Evolutionary conservation across 1,140 invertebrate genomes (phyloP).

Genomic region (Sitophilus oryzae): DNA sequence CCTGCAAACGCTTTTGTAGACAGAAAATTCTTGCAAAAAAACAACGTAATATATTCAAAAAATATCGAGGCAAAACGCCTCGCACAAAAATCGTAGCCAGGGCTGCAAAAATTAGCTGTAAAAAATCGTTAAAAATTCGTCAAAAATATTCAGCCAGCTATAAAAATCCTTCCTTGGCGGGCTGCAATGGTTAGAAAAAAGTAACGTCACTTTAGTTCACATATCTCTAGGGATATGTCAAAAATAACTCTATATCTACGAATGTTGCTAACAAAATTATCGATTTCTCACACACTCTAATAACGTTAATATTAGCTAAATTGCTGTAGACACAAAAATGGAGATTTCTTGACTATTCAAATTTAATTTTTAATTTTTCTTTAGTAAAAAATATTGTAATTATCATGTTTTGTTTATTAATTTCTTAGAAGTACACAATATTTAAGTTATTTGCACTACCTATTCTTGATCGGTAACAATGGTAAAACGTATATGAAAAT

Average conservation of each 20-base stretch:
- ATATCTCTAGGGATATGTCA: slow-evolving; percentile 44
- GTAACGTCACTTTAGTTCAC: slow-evolving; percentile 33
- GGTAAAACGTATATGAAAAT: too few relatives aligned
- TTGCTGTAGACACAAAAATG: too few relatives aligned
- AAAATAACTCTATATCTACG: slow-evolving; percentile 27
- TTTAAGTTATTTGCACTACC: too few relatives aligned
- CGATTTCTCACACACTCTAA: slow-evolving; percentile 6
- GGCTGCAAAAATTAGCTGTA: slow-evolving; percentile 38
- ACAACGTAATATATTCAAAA: slow-evolving; percentile 25
- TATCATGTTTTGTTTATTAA: too few relatives aligned
- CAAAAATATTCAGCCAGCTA: slow-evolving; percentile 40
- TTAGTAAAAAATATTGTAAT: too few relatives aligned
- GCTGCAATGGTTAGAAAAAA: slow-evolving; percentile 44
- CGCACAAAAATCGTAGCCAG: slow-evolving; percentile 23
- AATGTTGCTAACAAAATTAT: slow-evolving; percentile 8
- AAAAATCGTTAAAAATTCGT: slow-evolving; percentile 30
- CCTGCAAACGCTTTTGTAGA: slow-evolving; percentile 48
- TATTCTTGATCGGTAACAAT: too few relatives aligned
- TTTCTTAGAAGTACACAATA: too few relatives aligned
- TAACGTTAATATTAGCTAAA: too few relatives aligned
- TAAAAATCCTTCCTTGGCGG: slow-evolving; percentile 42
- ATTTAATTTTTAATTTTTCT: too few relatives aligned
- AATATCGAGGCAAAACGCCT: slow-evolving; percentile 8
- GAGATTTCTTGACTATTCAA: too few relatives aligned
- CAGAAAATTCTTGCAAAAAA: slow-evolving; percentile 36